Conservation (phyloP, 1,140 invertebrate genomes). For the Orchesella cincta region DNA sequence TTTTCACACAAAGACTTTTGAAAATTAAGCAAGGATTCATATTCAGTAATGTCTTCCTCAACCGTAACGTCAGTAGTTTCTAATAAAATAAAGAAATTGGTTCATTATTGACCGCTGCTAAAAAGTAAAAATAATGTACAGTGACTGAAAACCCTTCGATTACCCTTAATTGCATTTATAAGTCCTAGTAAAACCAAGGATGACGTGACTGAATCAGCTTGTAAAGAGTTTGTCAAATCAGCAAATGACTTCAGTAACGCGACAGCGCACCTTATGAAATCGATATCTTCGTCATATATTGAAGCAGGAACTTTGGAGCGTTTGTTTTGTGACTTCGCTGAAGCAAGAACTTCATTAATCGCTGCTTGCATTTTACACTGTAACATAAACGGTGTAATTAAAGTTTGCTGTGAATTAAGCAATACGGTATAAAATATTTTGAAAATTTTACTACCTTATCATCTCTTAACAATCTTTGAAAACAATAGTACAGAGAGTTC, state of each 20-base stretch:
- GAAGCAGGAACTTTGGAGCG: background rate
- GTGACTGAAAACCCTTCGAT: too few species aligned
- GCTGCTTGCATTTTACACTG: background rate
- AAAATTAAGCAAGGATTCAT: too few species aligned
- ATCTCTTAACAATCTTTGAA: too few species aligned
- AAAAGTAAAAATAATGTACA: too few species aligned
- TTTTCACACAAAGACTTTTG: too few species aligned
- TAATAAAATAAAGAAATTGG: too few species aligned
- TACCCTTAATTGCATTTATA: background rate
- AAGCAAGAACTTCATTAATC: background rate
- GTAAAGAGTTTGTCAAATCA: background rate
- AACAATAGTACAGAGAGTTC: constrained; percentile 6
- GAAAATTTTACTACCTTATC: too few species aligned
- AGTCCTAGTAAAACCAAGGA: background rate
- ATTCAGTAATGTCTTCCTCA: background rate
- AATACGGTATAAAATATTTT: too few species aligned
- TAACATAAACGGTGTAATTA: too few species aligned
- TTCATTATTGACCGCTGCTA: too few species aligned
- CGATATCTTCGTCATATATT: background rate
- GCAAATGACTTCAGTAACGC: background rate
- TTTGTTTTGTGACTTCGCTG: background rate
- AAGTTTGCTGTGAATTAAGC: too few species aligned
- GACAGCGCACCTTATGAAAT: background rate
- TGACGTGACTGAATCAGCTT: background rate
- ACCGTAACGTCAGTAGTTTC: too few species aligned